Evolutionary conservation across 2,888 invertebrate genomes (phyloP).

Genomic region (Scrobipalpa costella): DNA sequence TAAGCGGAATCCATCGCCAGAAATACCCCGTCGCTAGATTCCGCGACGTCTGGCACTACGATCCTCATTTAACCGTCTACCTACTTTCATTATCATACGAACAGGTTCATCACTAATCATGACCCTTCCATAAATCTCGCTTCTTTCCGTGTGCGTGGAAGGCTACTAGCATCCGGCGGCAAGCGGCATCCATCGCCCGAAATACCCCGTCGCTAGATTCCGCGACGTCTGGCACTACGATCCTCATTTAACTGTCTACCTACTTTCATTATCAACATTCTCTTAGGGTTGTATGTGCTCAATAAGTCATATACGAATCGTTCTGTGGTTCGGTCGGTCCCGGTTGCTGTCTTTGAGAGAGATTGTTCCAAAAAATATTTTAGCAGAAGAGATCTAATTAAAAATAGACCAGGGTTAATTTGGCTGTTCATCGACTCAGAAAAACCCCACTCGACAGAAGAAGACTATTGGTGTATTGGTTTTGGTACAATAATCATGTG

Average conservation of each 20-base stretch:
- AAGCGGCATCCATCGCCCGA: conserved; percentile 48
- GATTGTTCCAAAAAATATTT: no score
- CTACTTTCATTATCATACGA: not conserved
- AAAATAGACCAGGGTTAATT: no score
- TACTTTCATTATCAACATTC: not conserved
- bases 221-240: conserved; percentile 78
- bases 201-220: conserved; percentile 74
- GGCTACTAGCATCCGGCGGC: conserved; percentile 55
- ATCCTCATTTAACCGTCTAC: conserved; percentile 46
- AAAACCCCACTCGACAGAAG: no score
- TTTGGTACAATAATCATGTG: no score
- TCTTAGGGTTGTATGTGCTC: not conserved
- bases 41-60: conserved; percentile 78
- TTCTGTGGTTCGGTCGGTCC: no score
- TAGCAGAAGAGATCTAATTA: no score
- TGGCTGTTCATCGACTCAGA: no score
- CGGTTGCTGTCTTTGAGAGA: no score
- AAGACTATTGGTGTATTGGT: no score
- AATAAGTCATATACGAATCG: not conserved
- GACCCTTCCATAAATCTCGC: no score
- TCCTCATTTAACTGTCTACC: conserved; percentile 43
- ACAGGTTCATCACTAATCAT: no score
- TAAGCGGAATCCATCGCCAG: conserved; percentile 44
- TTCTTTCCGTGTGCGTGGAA: conserved; percentile 11
- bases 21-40: conserved; percentile 74